Conservation (phyloP, 1,140 invertebrate species). For the Lineus longissimus region DNA sequence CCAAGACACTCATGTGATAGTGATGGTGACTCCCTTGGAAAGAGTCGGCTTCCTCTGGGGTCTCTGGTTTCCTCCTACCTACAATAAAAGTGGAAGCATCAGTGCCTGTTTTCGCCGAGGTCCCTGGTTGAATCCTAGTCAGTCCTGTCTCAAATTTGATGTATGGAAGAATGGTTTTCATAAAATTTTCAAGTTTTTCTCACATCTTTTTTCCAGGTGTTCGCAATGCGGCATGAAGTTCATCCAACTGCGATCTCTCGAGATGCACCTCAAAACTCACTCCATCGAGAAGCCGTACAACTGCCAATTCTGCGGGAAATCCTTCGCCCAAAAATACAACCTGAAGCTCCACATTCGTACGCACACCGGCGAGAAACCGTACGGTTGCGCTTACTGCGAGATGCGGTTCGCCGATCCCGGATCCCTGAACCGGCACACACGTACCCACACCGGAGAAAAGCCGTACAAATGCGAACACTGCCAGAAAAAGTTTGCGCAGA, state of each 20-base stretch:
- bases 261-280: constrained; percentile 19
- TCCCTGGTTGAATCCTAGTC: constrained; percentile 84
- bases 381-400: constrained; percentile 29
- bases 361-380: constrained; percentile 33
- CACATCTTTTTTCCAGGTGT: constrained; percentile 11
- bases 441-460: constrained; percentile 16
- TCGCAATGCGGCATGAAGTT: constrained; percentile 11
- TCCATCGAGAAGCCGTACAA: constrained; percentile 40
- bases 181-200: constrained; percentile 64
- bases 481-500: constrained; percentile 8
- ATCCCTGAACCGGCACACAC: neutral
- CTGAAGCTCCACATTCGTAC: constrained; percentile 19
- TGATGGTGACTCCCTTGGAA: too few relatives aligned
- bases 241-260: constrained; percentile 14
- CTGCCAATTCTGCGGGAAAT: constrained; percentile 37
- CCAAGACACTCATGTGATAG: too few relatives aligned
- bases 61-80: too few relatives aligned
- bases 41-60: too few relatives aligned
- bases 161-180: constrained; percentile 77
- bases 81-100: too few relatives aligned
- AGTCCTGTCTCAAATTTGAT: constrained; percentile 71
- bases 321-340: constrained; percentile 31
- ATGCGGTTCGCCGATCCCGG: constrained; percentile 29
- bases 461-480: constrained; percentile 15
- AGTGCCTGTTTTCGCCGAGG: too few relatives aligned